Percentiles rank a stretch among this genome's conserved stretches.
These are phyloP conservation scores for Latheticus oryzae DNA, from an alignment of 2,888 invertebrate species.

Conservation along the genomic window DNA sequence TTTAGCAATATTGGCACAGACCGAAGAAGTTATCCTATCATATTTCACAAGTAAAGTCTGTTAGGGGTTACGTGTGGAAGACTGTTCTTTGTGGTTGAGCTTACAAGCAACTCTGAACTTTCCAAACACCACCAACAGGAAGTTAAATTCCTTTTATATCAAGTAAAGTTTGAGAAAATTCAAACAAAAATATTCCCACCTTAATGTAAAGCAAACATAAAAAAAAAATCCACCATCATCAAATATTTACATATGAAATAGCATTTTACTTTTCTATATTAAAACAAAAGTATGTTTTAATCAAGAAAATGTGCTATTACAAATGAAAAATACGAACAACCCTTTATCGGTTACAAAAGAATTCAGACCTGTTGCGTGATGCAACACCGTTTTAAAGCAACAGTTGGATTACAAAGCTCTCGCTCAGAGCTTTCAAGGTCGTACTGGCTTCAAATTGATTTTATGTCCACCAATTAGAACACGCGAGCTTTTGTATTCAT, in stretches of 20 bases:
- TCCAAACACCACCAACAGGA: too few species aligned
- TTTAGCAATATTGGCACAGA: too few species aligned
- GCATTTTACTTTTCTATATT: conserved; percentile 4
- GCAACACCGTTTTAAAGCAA: conserved; percentile 48
- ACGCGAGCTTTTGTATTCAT: conserved; percentile 38
- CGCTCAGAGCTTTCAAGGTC: conserved; percentile 47
- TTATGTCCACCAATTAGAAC: conserved; percentile 49
- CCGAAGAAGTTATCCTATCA: too few species aligned
- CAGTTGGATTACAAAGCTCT: conserved; percentile 52
- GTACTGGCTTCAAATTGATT: conserved; percentile 53
- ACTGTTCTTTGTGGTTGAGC: too few species aligned
- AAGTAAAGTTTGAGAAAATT: too few species aligned
- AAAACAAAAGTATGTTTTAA: conserved; percentile 5
- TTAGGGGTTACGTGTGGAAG: too few species aligned
- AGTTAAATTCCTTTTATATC: too few species aligned
- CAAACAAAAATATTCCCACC: too few species aligned
- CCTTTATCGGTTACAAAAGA: conserved; percentile 19
- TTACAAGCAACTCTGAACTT: too few species aligned
- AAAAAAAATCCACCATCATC: conserved; percentile 1
- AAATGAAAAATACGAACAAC: conserved; percentile 4
- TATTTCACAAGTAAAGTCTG: too few species aligned
- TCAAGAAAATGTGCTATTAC: conserved; percentile 1
- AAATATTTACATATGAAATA: conserved; percentile 12
- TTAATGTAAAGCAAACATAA: too few species aligned
- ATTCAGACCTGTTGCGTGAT: conserved; percentile 52